phyloP scores from a whole-genome alignment of 2,113 vertebrate genomes.

The Alligator sinensis region DNA sequence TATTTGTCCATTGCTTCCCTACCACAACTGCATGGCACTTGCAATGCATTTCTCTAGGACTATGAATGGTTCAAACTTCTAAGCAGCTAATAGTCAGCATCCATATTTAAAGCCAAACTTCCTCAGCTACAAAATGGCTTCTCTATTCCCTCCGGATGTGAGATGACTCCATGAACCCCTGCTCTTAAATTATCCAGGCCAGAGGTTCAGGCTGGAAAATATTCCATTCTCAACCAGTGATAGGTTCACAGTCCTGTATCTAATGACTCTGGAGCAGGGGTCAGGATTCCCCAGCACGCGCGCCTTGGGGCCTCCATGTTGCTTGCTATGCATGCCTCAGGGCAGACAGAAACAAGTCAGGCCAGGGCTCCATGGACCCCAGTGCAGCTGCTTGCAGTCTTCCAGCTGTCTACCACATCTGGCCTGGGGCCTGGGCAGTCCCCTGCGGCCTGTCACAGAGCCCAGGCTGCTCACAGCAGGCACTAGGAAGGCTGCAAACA shows the following conservation, averaged over 20 bases:
- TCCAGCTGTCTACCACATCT: too few relatives aligned
- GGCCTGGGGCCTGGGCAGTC: too few relatives aligned
- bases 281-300: slow-evolving; percentile 44
- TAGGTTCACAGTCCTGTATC: slow-evolving; percentile 56
- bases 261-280: slow-evolving; percentile 59
- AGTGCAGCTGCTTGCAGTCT: too few relatives aligned
- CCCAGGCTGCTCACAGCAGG: too few relatives aligned
- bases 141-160: background rate
- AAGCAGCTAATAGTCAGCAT: background rate
- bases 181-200: slow-evolving; percentile 24
- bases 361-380: too few relatives aligned
- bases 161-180: slow-evolving; percentile 14
- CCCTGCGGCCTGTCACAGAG: too few relatives aligned
- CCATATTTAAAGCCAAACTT: background rate
- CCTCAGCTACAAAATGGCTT: background rate
- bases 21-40: background rate
- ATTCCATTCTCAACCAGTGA: background rate
- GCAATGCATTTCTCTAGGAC: background rate
- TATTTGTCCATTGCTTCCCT: background rate
- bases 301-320: slow-evolving; percentile 57
- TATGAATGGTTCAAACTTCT: background rate
- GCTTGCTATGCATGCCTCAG: slow-evolving; percentile 56
- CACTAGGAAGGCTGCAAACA: too few relatives aligned
- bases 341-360: too few relatives aligned
- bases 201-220: background rate